Percentiles rank a stretch among this genome's conserved stretches.
Evolutionary conservation across 2,888 invertebrate genomes (phyloP).

Genomic region (Timema cristinae): DNA sequence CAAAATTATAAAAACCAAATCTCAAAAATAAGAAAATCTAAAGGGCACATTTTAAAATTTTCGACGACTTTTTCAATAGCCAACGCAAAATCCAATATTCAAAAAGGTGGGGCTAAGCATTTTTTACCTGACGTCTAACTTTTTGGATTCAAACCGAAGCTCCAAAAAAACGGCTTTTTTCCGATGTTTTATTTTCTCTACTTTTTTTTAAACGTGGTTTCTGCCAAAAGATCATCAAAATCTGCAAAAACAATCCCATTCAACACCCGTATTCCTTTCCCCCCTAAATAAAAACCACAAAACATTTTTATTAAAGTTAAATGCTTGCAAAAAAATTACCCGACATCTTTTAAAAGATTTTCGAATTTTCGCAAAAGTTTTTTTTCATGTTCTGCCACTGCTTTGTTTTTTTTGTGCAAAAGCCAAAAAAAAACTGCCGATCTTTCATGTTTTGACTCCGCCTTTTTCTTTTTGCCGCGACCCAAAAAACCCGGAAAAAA

Average conservation of each 20-base stretch:
- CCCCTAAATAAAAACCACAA: conserved; percentile 93
- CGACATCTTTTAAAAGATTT: conserved; percentile 87
- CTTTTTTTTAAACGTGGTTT: conserved; percentile 75
- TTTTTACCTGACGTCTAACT: conserved; percentile 62
- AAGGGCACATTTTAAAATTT: conserved; percentile 83
- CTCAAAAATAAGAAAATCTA: conserved; percentile 81
- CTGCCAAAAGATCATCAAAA: conserved; percentile 87
- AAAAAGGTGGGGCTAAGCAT: conserved; percentile 73
- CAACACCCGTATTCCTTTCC: conserved; percentile 89
- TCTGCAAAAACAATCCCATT: conserved; percentile 96
- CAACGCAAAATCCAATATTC: conserved; percentile 91
- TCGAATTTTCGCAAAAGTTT: conserved; percentile 91
- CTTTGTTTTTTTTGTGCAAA: conserved; percentile 92
- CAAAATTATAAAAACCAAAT: conserved; percentile 88
- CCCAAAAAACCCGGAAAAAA: conserved; percentile 86
- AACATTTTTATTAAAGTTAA: conserved; percentile 98
- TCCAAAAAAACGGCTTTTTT: conserved; percentile 95
- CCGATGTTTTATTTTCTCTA: conserved; percentile 99
- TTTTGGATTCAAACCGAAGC: conserved; percentile 92
- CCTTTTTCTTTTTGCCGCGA: conserved; percentile 85
- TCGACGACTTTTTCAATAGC: conserved; percentile 84
- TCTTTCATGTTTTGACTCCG: conserved; percentile 86
- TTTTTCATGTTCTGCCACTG: conserved; percentile 95
- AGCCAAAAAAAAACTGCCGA: conserved; percentile 94
- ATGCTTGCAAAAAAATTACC: conserved; percentile 94